Percentiles rank a stretch among this genome's conserved stretches.
Evolutionary conservation across 2,888 invertebrate genomes (phyloP).

Genomic region (Platerodrilus igneus): DNA sequence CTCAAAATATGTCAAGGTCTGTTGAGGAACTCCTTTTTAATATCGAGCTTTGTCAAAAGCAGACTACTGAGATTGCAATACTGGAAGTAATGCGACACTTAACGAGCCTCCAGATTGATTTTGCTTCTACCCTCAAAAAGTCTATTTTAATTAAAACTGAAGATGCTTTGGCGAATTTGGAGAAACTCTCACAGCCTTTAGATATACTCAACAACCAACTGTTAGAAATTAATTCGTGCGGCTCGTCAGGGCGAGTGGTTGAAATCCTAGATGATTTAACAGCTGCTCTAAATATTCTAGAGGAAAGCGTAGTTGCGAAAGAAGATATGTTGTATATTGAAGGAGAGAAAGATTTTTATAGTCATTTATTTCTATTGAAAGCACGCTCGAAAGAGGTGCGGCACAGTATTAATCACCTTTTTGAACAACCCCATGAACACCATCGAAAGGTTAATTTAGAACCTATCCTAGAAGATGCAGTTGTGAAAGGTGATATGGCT

Average conservation of each 20-base stretch:
- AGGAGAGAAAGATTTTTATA: constrained; percentile 34
- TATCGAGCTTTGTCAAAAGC: constrained; percentile 41
- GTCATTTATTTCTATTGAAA: constrained; percentile 37
- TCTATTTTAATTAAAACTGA: constrained; percentile 38
- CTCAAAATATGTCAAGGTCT: constrained; percentile 41
- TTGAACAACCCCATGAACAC: not conserved
- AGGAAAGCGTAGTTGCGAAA: constrained; percentile 39
- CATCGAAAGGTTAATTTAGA: constrained; percentile 17
- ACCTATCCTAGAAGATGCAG: constrained; percentile 24
- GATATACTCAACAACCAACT: constrained; percentile 45
- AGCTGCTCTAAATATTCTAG: constrained; percentile 40
- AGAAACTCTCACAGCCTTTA: constrained; percentile 51
- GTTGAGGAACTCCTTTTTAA: constrained; percentile 42
- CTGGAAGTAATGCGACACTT: constrained; percentile 42
- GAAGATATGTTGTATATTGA: constrained; percentile 33
- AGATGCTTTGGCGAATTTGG: constrained; percentile 46
- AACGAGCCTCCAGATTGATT: constrained; percentile 42
- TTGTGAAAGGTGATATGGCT: not conserved
- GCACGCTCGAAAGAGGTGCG: constrained; percentile 37
- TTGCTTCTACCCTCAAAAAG: constrained; percentile 36
- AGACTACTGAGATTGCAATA: constrained; percentile 36
- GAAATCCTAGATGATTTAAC: constrained; percentile 40
- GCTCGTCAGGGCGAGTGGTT: constrained; percentile 28
- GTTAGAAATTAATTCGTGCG: constrained; percentile 37
- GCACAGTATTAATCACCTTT: constrained; percentile 34